Evolutionary conservation across 2,113 vertebrate species (phyloP).

Genomic region (Seriola rivoliana): DNA sequence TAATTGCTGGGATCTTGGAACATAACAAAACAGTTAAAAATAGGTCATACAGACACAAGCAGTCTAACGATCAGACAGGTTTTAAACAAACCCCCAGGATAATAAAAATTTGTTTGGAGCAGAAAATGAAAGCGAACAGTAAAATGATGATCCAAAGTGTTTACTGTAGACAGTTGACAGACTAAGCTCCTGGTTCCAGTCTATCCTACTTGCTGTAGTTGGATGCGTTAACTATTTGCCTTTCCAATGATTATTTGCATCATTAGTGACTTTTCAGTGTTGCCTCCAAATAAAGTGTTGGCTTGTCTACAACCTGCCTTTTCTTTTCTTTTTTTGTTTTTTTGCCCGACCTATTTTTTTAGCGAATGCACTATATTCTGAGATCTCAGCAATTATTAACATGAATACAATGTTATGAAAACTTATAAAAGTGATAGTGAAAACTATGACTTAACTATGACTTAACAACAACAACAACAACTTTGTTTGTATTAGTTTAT

Average conservation of each 20-base stretch:
- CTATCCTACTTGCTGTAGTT: neutral
- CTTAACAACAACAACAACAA: neutral
- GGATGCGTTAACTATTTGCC: neutral
- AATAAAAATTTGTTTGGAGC: neutral
- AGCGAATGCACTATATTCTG: neutral
- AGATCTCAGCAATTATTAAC: neutral
- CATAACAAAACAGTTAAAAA: neutral
- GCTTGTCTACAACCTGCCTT: neutral
- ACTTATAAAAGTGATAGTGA: neutral
- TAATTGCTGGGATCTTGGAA: neutral
- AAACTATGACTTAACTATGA: too few relatives aligned
- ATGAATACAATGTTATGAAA: neutral
- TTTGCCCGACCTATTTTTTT: neutral
- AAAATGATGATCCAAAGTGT: neutral
- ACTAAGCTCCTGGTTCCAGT: neutral
- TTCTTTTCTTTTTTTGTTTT: too few relatives aligned
- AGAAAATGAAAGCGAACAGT: neutral
- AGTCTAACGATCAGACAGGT: neutral
- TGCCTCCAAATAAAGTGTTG: neutral
- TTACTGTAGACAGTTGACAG: neutral
- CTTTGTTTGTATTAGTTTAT: neutral
- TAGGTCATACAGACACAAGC: neutral
- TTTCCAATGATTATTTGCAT: neutral
- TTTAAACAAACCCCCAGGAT: neutral
- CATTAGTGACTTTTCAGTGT: neutral